Base-by-base conservation (phyloP, 2,888 invertebrate genomes). In the Rapana venosa region DNA sequence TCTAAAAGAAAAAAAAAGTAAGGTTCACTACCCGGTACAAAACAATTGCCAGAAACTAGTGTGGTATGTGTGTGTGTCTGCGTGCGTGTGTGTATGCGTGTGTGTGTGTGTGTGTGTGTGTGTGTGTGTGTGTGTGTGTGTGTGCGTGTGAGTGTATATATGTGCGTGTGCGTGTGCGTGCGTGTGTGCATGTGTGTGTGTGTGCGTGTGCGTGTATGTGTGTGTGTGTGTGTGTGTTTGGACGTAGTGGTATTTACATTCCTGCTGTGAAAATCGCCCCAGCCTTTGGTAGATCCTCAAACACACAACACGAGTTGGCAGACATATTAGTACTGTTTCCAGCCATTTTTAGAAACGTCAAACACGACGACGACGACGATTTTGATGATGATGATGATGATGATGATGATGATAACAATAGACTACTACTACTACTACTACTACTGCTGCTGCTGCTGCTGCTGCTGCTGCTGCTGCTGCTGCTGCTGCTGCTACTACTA, bases 341-440 rank as follows among this genome's bases (percentile, higher is more conserved):
- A 26, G 17, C 20, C 1, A 66, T 66, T 17, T 66, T 6, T 2
- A 47, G 8, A 47, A 2, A 47, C 8, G 8, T 6, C 13, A 22
- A 20, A 66, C n/a, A 86, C 85, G 86, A 47, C 85, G 86, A 89
- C 74, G 89, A 84, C 36, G 89, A 85, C n/a, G 86, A 86, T 74
- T 47, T 13, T n/a, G 26, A n/a, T 30, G 26, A n/a, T 77, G 30
- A 77, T 77, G 77, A 30, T 77, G 77, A 77, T 77, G 70, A 70
- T 70, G 70, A 70, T 70, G 70, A 70, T 70, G 70, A 70, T 70
- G 70, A 70, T 26, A 83, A 47, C 8, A 47, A 47, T 47, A 47
- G 4, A 47, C 47, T 47, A 47, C 47, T 47, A 47, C 47, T 47
- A 47, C n/a, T 74, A 74, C n/a, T 74, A 74, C n/a, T 74, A 74